Percentiles rank a stretch among this genome's conserved stretches.
Conservation (phyloP, 2,888 invertebrate species). For the Apodemia zela region DNA sequence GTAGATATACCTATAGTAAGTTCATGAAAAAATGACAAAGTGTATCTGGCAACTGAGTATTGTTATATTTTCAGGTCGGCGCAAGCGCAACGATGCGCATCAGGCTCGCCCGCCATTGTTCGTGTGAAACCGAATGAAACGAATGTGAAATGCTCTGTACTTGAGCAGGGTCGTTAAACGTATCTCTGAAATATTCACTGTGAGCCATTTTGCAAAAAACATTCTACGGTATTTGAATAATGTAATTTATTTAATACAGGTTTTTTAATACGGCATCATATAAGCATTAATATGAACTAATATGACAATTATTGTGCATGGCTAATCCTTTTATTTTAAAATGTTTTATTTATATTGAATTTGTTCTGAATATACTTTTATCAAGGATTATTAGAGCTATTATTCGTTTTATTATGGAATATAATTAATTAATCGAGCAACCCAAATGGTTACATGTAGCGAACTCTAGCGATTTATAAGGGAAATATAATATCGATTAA, state of each 20-base stretch:
- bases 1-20: not conserved
- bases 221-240: not conserved
- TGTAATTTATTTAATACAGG: not conserved
- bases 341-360: not conserved
- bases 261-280: not conserved
- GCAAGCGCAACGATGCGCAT: constrained; percentile 53
- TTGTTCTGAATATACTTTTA: not conserved
- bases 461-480: not conserved
- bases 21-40: constrained; percentile 21
- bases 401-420: not conserved
- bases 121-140: constrained; percentile 67
- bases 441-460: not conserved
- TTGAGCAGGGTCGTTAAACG: constrained; percentile 26
- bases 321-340: not conserved
- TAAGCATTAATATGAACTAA: not conserved
- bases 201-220: not conserved
- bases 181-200: constrained; percentile 13
- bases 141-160: constrained; percentile 29
- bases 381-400: not conserved
- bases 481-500: not conserved
- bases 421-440: not conserved
- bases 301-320: not conserved
- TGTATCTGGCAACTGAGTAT: constrained; percentile 22
- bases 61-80: constrained; percentile 40
- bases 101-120: constrained; percentile 73